Percentiles rank a stretch among this genome's conserved stretches.
Evolutionary conservation across 2,113 vertebrate genomes (phyloP).

Genomic region (Oxyruncus cristatus): DNA sequence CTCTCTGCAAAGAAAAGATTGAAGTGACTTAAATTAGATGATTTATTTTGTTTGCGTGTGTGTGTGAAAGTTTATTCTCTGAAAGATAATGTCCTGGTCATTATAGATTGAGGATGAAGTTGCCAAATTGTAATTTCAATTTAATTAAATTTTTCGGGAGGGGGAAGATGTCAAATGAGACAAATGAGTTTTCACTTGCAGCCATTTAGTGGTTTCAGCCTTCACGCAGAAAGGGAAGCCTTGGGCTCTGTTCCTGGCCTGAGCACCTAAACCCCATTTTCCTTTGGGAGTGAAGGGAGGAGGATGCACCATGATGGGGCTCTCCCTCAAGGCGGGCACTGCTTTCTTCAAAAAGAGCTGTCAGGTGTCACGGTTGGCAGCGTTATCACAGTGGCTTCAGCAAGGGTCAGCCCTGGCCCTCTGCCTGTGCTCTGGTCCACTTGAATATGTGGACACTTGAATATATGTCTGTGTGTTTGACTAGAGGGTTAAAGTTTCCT

Average conservation of each 20-base stretch:
- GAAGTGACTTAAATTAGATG: background rate
- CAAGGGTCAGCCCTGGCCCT: background rate
- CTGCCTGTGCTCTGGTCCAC: background rate
- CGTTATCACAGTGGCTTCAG: background rate
- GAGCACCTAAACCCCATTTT: background rate
- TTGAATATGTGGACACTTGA: background rate
- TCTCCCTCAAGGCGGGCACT: background rate
- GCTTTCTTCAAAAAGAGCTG: background rate
- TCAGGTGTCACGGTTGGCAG: background rate
- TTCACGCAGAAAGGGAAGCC: background rate
- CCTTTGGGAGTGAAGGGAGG: background rate
- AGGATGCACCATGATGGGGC: background rate
- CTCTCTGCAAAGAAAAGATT: background rate
- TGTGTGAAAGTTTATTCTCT: background rate
- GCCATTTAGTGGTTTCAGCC: background rate
- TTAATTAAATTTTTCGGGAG: background rate
- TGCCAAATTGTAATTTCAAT: background rate
- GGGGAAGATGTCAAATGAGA: background rate
- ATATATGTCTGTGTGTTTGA: fast-evolving
- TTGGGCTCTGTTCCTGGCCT: background rate
- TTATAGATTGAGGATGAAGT: background rate
- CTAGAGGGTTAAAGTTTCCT: background rate
- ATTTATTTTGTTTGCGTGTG: background rate
- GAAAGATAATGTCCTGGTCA: background rate
- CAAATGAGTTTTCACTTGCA: background rate